Base-by-base conservation (phyloP, 2,888 invertebrate species). In the Hypomecis atomaria region DNA sequence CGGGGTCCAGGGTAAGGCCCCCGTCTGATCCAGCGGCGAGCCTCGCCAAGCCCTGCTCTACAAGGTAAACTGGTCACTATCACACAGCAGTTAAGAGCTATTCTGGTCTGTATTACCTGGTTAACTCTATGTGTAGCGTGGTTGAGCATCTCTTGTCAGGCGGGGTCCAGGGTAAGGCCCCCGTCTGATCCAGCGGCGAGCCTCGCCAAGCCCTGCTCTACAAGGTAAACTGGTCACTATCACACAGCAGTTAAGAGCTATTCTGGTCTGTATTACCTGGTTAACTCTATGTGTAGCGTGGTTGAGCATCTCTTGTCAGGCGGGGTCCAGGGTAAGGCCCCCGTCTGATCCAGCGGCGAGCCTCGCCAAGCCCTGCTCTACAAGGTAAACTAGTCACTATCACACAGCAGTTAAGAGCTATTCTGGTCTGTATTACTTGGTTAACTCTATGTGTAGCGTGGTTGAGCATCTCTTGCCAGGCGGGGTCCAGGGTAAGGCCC, bases 141-240 rank as follows among this genome's bases (percentile, higher is more conserved):
- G 86, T 98, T 98, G 67, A 98, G 94, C 98, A 98, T 98, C 90
- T 98, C 98, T 83, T 98, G 98, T 96, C 98, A 98, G 38, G 98
- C 98, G 7, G 97, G 96, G 88, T 98, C 98, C 84, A 97, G 94
- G 11, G 95, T 95, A 69, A 96, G 93, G 4, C 94, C 94, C 59
- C 94, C 94, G 71, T 91, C 93, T 63, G 83, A 88, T 69, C 85
- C 94, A 77, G 88, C 94, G 0, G 92, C 93, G 10, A 93, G 85
- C 0, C 92, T 72, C n/a, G 92, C 89, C 67, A 97, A 90, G 0
- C 98, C 97, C 62, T 91, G 91, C 68, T 91, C 91, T 0, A 91
- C 91, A 3, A 91, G 84, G 79, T 80, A 91, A 44, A 96, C 98
- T 23, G 3, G 23, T 23, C 23, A 23, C 23, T 23, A n/a, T n/a